phyloP scores from a whole-genome alignment of 30 jellyfish, hydroid and myxozoan species.

The Clytia hemisphaerica region DNA sequence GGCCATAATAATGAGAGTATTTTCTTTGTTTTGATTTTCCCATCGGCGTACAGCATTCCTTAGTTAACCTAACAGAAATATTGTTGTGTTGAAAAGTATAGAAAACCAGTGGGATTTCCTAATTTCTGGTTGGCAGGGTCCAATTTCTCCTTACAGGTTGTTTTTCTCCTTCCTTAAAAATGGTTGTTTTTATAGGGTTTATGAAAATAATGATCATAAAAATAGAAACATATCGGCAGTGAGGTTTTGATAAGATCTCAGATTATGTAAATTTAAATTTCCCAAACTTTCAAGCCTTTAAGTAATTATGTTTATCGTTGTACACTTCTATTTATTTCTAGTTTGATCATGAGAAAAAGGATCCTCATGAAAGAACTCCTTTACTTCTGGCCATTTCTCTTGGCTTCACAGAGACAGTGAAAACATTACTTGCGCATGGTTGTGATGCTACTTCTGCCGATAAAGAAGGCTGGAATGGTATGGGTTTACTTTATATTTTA shows the following conservation, averaged over 20 bases:
- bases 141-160: background rate
- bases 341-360: constrained; percentile 70
- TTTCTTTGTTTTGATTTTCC: too few relatives aligned
- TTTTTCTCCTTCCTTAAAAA: background rate
- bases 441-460: constrained; percentile 90
- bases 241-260: background rate
- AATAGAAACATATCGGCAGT: background rate
- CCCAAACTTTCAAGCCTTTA: background rate
- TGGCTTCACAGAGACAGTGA: constrained; percentile 58
- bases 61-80: too few relatives aligned
- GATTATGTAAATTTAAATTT: background rate
- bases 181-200: background rate
- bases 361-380: constrained; percentile 92
- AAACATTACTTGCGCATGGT: constrained; percentile 38
- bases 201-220: background rate
- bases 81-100: too few relatives aligned
- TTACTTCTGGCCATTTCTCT: constrained; percentile 85
- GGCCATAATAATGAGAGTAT: too few relatives aligned
- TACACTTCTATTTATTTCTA: background rate
- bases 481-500: background rate
- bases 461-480: constrained; percentile 98
- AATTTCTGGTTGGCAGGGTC: too few relatives aligned
- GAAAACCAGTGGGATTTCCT: too few relatives aligned
- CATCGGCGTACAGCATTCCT: too few relatives aligned
- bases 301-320: background rate